Evolutionary conservation across 1,140 invertebrate genomes (phyloP).

Genomic region (Chrysomallon squamiferum): DNA sequence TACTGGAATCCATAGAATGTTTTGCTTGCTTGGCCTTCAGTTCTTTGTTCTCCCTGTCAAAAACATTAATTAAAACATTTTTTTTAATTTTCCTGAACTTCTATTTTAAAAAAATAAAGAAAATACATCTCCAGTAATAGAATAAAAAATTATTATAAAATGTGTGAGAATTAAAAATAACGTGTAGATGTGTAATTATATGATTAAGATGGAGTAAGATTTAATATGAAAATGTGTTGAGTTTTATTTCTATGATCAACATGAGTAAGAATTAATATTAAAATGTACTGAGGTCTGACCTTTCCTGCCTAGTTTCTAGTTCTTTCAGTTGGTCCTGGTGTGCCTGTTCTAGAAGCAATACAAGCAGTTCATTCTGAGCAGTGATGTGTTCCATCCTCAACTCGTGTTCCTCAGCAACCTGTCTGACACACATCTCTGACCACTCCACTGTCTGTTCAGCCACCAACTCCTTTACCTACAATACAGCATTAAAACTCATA

Average conservation of each 20-base stretch:
- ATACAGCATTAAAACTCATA: not conserved
- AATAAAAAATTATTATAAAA: not conserved
- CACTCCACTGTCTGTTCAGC: slow-evolving; percentile 86
- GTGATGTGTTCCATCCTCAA: slow-evolving; percentile 81
- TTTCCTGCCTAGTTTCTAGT: slow-evolving; percentile 86
- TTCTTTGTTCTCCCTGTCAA: slow-evolving; percentile 88
- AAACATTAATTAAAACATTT: not conserved
- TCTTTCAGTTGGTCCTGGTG: slow-evolving; percentile 91
- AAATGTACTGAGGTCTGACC: no score
- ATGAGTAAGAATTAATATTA: no score
- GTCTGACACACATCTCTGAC: slow-evolving; percentile 87
- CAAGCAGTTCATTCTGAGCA: slow-evolving; percentile 84
- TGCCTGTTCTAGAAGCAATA: slow-evolving; percentile 83
- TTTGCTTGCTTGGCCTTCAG: slow-evolving; percentile 95
- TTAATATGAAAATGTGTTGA: no score
- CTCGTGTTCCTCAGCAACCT: slow-evolving; percentile 92
- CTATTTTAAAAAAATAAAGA: not conserved
- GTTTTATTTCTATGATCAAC: no score
- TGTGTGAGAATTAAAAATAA: not conserved
- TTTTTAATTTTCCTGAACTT: not conserved
- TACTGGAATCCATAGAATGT: slow-evolving; percentile 94
- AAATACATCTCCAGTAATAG: not conserved
- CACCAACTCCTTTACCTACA: slow-evolving; percentile 52
- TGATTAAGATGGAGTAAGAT: no score
- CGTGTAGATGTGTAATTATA: no score